Percentiles rank a stretch among this genome's conserved stretches.
Conservation (phyloP, 2,888 invertebrate species). For the Celastrina argiolus region DNA sequence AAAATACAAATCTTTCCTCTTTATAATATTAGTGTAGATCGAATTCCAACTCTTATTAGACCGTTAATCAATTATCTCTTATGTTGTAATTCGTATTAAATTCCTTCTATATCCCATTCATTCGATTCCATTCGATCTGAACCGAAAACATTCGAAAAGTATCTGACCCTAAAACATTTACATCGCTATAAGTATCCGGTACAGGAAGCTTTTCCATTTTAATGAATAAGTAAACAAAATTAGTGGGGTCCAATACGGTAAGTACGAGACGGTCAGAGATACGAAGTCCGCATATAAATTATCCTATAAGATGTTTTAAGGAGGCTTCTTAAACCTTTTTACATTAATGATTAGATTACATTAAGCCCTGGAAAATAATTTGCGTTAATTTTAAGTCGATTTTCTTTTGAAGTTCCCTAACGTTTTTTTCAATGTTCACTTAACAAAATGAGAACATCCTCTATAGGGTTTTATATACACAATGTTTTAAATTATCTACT, state of each 20-base stretch:
- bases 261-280: slow-evolving; percentile 61
- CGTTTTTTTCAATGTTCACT: slow-evolving; percentile 13
- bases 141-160: too few species aligned
- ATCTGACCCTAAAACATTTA: slow-evolving; percentile 4
- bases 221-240: slow-evolving; percentile 75
- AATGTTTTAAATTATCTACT: not conserved
- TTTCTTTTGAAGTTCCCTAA: slow-evolving; percentile 11
- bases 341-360: slow-evolving; percentile 44
- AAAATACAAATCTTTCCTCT: too few species aligned
- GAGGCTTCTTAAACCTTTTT: slow-evolving; percentile 27
- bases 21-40: too few species aligned
- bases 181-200: slow-evolving; percentile 60
- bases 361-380: slow-evolving; percentile 38
- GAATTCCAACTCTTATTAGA: too few species aligned
- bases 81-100: too few species aligned
- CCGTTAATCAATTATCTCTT: too few species aligned
- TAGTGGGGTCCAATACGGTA: slow-evolving; percentile 69
- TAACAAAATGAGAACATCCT: not conserved
- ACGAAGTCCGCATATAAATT: slow-evolving; percentile 46
- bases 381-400: slow-evolving; percentile 17
- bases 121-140: too few species aligned
- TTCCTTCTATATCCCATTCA: too few species aligned
- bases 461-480: not conserved
- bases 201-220: slow-evolving; percentile 66
- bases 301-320: slow-evolving; percentile 29